phyloP scores from a whole-genome alignment of 1,140 invertebrate species.

The Drosophila paulistorum region DNA sequence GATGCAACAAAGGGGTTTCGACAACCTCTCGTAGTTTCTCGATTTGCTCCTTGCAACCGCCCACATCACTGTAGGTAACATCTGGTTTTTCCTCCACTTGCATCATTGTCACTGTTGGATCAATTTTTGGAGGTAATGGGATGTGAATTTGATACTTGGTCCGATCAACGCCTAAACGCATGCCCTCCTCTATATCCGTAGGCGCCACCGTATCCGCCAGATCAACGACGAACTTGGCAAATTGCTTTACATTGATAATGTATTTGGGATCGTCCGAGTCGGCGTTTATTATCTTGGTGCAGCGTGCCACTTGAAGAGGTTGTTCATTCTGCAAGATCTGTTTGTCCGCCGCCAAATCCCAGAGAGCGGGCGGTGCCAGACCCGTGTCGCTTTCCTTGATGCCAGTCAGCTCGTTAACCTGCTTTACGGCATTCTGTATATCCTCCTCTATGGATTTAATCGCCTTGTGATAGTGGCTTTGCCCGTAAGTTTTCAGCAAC shows the following conservation, averaged over 20 bases:
- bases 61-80: conserved; percentile 99
- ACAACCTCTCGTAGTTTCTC: conserved; percentile 99
- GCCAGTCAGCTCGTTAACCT: conserved; percentile 98
- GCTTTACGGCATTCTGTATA: conserved; percentile 97
- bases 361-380: conserved; percentile 97
- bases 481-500: conserved; percentile 98
- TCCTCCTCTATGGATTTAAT: conserved; percentile 98
- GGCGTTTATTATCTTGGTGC: conserved; percentile 99
- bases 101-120: conserved; percentile 99
- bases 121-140: conserved; percentile 99
- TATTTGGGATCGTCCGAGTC: conserved; percentile 99
- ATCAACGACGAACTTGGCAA: conserved; percentile 99
- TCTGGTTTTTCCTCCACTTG: conserved; percentile 99
- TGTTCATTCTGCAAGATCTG: conserved; percentile 99
- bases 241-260: conserved; percentile 99
- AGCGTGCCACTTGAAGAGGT: conserved; percentile 97
- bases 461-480: conserved; percentile 98
- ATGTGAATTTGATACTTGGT: conserved; percentile 99
- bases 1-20: conserved; percentile 98
- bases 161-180: conserved; percentile 99
- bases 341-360: conserved; percentile 99
- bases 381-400: conserved; percentile 97
- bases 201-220: conserved; percentile 99
- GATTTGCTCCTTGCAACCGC: conserved; percentile 99
- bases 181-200: conserved; percentile 99